phyloP scores from a whole-genome alignment of 2,113 vertebrate genomes.

The Stomatorhinus ivindoensis region DNA sequence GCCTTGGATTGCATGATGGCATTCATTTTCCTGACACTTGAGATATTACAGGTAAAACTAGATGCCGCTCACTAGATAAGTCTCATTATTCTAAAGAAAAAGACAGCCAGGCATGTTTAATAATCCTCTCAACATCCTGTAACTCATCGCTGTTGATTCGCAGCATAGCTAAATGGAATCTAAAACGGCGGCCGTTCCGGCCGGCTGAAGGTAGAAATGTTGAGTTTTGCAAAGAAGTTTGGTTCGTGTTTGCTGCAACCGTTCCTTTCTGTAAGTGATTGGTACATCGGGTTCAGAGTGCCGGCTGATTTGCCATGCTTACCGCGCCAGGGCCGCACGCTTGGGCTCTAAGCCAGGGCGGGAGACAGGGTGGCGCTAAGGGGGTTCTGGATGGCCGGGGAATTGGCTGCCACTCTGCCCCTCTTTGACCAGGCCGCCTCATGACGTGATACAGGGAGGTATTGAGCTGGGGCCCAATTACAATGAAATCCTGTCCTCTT shows the following conservation, averaged over 20 bases:
- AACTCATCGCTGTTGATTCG: background rate
- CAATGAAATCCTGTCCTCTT: conserved; percentile 20
- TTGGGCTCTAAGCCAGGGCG: background rate
- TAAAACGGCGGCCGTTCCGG: background rate
- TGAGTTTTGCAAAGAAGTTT: background rate
- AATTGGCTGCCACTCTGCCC: background rate
- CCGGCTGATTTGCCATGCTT: background rate
- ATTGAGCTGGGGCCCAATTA: conserved; percentile 16
- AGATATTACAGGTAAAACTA: conserved; percentile 13
- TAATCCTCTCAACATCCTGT: background rate
- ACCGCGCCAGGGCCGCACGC: background rate
- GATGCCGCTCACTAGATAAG: background rate
- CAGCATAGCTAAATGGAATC: background rate
- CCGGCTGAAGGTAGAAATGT: background rate
- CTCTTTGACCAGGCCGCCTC: background rate
- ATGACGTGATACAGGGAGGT: conserved; percentile 11
- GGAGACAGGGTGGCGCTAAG: background rate
- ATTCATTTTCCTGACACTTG: background rate
- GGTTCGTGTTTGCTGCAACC: background rate
- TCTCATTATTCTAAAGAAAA: conserved; percentile 3
- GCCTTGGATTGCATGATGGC: background rate
- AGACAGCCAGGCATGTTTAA: background rate
- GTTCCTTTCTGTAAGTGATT: background rate
- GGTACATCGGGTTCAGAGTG: background rate
- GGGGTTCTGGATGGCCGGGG: background rate